Percentiles rank a stretch among this genome's conserved stretches.
These are phyloP conservation scores for Drosophila sucinea DNA, from an alignment of 1,140 invertebrate genomes.

Conservation along the genomic window DNA sequence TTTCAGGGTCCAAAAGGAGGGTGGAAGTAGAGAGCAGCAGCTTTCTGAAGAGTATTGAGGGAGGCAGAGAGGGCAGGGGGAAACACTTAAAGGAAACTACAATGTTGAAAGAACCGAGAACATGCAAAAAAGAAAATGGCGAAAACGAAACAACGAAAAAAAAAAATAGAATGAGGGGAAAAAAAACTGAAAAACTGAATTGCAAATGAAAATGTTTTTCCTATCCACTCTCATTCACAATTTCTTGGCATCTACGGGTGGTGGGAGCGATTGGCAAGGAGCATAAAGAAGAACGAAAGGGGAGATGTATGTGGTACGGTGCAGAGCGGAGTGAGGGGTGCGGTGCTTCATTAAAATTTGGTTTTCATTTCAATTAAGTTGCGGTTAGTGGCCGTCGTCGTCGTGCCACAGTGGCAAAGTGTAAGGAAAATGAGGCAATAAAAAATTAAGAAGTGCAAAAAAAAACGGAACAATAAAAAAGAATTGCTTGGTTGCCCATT, in stretches of 20 bases:
- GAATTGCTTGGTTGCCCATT: background rate
- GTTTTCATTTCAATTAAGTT: constrained; percentile 61
- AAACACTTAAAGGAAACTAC: constrained; percentile 16
- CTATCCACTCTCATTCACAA: constrained; percentile 11
- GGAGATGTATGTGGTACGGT: background rate
- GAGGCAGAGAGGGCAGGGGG: background rate
- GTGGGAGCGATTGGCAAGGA: background rate
- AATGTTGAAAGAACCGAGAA: constrained; percentile 2
- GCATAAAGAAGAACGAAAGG: background rate
- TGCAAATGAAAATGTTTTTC: constrained; percentile 24
- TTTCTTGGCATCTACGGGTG: constrained; percentile 3
- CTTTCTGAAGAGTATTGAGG: background rate
- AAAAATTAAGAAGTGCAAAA: constrained; percentile 9
- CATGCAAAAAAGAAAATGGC: background rate
- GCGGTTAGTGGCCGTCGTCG: constrained; percentile 46
- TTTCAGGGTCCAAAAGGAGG: background rate
- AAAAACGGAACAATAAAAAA: constrained; percentile 3
- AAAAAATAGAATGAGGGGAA: background rate
- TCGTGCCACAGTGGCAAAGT: constrained; percentile 25
- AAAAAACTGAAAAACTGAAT: constrained; percentile 17
- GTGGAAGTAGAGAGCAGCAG: background rate
- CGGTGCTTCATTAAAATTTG: constrained; percentile 60
- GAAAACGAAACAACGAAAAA: background rate
- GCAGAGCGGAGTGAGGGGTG: background rate
- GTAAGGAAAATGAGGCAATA: constrained; percentile 28